A percentile compares a stretch with the other conserved stretches of the same genome.
Conservation (phyloP, 2,113 vertebrate genomes). For the Hemiscyllium ocellatum region DNA sequence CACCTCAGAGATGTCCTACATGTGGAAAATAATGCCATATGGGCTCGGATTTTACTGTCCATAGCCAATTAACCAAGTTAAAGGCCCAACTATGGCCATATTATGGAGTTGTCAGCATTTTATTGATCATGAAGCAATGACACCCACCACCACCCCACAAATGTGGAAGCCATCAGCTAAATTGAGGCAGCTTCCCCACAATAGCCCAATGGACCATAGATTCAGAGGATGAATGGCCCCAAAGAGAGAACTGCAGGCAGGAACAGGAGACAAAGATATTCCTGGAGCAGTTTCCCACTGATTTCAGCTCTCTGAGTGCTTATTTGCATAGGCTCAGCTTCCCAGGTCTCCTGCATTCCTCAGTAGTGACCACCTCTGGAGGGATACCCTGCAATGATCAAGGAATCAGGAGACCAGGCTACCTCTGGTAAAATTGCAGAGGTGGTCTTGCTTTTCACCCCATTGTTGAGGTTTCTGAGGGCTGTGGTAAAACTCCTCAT, state of each 20-base stretch:
- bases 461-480: neutral
- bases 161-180: neutral
- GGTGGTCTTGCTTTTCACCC: neutral
- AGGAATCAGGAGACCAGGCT: too few species aligned
- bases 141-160: neutral
- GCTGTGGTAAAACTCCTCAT: neutral
- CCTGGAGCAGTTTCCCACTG: neutral
- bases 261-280: neutral
- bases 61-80: neutral
- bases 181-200: neutral
- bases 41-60: too few species aligned
- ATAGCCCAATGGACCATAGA: neutral
- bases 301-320: too few species aligned
- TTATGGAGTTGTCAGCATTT: neutral
- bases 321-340: neutral
- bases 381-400: too few species aligned
- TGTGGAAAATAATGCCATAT: neutral
- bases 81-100: neutral
- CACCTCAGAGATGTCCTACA: neutral
- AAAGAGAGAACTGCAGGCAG: neutral
- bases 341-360: neutral
- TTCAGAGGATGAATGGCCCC: neutral
- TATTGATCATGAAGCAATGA: neutral
- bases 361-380: neutral
- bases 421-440: neutral